Evolutionary conservation across 2,888 invertebrate species (phyloP).

Genomic region (Troglohyphantes excavatus): DNA sequence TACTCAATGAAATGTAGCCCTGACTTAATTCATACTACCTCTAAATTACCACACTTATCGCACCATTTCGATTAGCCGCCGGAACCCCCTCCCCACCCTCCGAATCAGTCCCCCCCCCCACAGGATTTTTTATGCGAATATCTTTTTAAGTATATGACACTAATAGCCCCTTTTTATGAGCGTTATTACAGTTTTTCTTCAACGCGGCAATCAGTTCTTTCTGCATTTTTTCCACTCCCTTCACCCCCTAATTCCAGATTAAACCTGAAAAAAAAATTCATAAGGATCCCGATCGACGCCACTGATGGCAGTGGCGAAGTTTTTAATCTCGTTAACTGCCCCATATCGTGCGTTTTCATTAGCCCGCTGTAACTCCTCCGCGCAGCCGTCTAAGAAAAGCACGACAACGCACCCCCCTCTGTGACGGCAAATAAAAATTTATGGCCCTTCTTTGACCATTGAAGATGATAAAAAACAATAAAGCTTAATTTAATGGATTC

Average conservation of each 20-base stretch:
- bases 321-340: conserved; percentile 74
- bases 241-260: conserved; percentile 24
- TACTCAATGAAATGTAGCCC: background rate
- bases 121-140: conserved; percentile 54
- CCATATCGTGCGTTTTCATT: conserved; percentile 76
- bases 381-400: conserved; percentile 47
- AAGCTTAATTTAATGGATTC: conserved; percentile 76
- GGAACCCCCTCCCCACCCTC: conserved; percentile 25
- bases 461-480: conserved; percentile 77
- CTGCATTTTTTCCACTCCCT: background rate
- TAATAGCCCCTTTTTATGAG: conserved; percentile 68
- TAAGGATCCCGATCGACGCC: conserved; percentile 35
- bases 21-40: conserved; percentile 23
- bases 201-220: conserved; percentile 39
- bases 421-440: conserved; percentile 78
- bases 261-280: conserved; percentile 42
- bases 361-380: conserved; percentile 44
- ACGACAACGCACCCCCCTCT: conserved; percentile 55
- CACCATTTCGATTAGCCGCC: conserved; percentile 34
- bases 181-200: conserved; percentile 64
- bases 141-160: conserved; percentile 71
- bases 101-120: conserved; percentile 16
- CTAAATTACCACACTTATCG: conserved; percentile 20
- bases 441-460: conserved; percentile 74
- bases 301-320: conserved; percentile 67